These are phyloP conservation scores for Ictalurus punctatus DNA, from an alignment of 2,113 vertebrate genomes.

Conservation along the genomic window DNA sequence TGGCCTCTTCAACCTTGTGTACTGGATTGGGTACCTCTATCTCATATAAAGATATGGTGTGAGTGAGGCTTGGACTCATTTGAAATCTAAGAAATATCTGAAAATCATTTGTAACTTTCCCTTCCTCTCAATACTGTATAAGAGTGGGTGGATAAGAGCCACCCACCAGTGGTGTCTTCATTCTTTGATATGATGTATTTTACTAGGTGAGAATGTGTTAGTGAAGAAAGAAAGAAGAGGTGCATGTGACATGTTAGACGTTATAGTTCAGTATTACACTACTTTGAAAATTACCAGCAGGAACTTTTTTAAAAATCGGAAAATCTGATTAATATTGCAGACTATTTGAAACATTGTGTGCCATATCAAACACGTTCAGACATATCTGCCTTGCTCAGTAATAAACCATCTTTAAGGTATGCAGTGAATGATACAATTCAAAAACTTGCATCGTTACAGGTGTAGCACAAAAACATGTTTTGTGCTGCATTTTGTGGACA, in stretches of 20 bases:
- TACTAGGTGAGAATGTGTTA: constrained; percentile 11
- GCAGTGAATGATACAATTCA: not conserved
- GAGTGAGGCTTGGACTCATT: constrained; percentile 14
- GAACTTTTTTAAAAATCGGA: not conserved
- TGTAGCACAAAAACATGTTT: not conserved
- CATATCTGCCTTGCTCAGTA: constrained; percentile 8
- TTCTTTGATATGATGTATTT: not conserved
- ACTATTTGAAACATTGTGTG: not conserved
- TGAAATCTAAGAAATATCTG: constrained; percentile 31
- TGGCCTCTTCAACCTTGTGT: constrained; percentile 93
- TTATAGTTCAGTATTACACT: constrained; percentile 1
- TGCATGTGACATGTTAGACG: constrained; percentile 7
- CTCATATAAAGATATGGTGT: constrained; percentile 70
- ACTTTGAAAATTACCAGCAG: constrained; percentile 32
- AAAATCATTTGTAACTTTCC: constrained; percentile 45
- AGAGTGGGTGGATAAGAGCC: not conserved
- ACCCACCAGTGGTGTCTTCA: constrained; percentile 21
- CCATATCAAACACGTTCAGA: constrained; percentile 23
- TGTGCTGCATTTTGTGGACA: not conserved
- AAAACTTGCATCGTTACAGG: not conserved
- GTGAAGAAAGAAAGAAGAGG: constrained; percentile 4
- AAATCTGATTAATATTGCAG: not conserved
- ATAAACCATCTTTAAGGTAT: constrained; percentile 8
- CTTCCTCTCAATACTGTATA: constrained; percentile 15
- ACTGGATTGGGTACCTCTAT: constrained; percentile 96